A percentile compares a stretch with the other conserved stretches of the same genome.
Evolutionary conservation across 2,888 invertebrate species (phyloP).

Genomic region (Hybos culiciformis): DNA sequence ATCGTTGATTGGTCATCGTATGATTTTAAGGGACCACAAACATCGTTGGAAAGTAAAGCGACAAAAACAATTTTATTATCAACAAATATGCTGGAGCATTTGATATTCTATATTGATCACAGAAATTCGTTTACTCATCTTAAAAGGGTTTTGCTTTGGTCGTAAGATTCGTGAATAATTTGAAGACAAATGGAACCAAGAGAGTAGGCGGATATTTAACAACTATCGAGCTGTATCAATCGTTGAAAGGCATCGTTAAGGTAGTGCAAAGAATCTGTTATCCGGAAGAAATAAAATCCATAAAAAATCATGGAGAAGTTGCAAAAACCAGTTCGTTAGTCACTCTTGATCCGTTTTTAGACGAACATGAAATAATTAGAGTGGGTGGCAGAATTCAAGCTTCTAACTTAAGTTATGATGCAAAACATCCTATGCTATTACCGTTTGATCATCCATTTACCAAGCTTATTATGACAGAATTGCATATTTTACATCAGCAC

Average conservation of each 20-base stretch:
- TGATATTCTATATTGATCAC: not conserved
- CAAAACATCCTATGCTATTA: slow-evolving; percentile 18
- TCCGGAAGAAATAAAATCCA: too few species aligned
- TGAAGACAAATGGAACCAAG: not conserved
- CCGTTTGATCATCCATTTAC: slow-evolving; percentile 12
- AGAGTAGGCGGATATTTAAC: not conserved
- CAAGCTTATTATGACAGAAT: slow-evolving; percentile 5
- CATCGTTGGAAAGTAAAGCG: not conserved
- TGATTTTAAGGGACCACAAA: not conserved
- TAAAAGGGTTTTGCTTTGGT: not conserved
- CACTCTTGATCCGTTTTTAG: slow-evolving; percentile 14
- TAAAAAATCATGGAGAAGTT: too few species aligned
- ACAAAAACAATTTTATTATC: too few species aligned
- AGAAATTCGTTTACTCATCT: not conserved
- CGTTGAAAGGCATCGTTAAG: not conserved
- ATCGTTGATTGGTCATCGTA: not conserved
- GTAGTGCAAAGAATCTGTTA: too few species aligned
- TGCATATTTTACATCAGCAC: slow-evolving; percentile 8
- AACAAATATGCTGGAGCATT: too few species aligned
- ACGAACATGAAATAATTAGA: slow-evolving; percentile 16
- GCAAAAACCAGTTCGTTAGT: too few species aligned
- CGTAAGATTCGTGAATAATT: not conserved
- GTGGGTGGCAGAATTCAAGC: slow-evolving; percentile 20
- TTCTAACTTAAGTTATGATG: slow-evolving; percentile 12
- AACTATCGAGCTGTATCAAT: not conserved